Evolutionary conservation across 2,797 vertebrate species (phyloP).

Genomic region (Syngnathus acus): DNA sequence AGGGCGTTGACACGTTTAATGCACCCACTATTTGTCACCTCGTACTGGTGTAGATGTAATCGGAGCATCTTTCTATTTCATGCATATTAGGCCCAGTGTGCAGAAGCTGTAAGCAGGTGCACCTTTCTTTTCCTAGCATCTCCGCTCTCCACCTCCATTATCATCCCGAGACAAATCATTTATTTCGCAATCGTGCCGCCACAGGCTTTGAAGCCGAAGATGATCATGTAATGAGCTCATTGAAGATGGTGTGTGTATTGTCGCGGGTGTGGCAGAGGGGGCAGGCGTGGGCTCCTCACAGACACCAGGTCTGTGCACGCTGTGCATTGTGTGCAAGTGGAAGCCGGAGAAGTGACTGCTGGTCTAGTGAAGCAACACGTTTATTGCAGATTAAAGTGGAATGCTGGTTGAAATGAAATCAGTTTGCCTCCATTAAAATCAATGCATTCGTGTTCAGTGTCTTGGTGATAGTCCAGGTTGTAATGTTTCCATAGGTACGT

Average conservation of each 20-base stretch:
- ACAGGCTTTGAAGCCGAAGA: constrained; percentile 41
- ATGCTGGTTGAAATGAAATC: not conserved
- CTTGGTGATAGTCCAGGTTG: not conserved
- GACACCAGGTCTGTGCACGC: constrained; percentile 12
- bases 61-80: constrained; percentile 33
- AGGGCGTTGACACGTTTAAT: constrained; percentile 52
- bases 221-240: constrained; percentile 51
- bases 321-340: constrained; percentile 23
- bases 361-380: not conserved
- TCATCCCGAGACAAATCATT: not conserved
- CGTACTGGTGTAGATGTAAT: constrained; percentile 25
- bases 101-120: constrained; percentile 44
- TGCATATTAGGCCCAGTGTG: constrained; percentile 31
- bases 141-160: not conserved
- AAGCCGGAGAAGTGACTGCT: not conserved
- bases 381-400: not conserved
- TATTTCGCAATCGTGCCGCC: not conserved
- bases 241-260: constrained; percentile 48
- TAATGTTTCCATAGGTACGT: not conserved
- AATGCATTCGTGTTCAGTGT: not conserved
- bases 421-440: not conserved
- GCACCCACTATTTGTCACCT: constrained; percentile 26
- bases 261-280: constrained; percentile 71
- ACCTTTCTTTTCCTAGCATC: constrained; percentile 19
- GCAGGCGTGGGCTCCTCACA: constrained; percentile 42